Evolutionary conservation across 1,140 invertebrate genomes (phyloP).

Genomic region (Diorhabda carinulata): DNA sequence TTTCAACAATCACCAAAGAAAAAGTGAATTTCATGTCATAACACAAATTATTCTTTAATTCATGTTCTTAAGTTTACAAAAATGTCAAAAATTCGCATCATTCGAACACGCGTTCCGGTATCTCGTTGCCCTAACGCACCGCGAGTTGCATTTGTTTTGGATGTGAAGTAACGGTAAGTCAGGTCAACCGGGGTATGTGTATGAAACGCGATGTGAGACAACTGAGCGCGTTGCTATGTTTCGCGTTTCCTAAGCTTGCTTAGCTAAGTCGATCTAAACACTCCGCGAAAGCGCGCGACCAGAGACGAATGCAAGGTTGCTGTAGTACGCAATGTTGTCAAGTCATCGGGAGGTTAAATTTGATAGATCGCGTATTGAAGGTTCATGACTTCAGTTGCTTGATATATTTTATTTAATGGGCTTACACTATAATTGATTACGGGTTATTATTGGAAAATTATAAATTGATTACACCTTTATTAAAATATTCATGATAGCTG

Average conservation of each 20-base stretch:
- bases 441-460: too few species aligned
- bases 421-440: not conserved
- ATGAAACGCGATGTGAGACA: constrained; percentile 16
- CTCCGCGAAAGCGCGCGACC: constrained; percentile 25
- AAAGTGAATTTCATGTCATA: too few species aligned
- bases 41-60: too few species aligned
- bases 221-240: constrained; percentile 16
- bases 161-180: constrained; percentile 26
- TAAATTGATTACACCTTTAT: too few species aligned
- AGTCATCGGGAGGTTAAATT: not conserved
- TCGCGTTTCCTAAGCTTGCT: constrained; percentile 24
- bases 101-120: not conserved
- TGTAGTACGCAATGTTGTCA: constrained; percentile 6
- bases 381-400: not conserved
- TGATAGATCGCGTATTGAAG: not conserved
- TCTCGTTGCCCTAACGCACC: not conserved
- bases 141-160: constrained; percentile 21
- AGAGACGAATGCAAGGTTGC: constrained; percentile 29
- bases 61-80: too few species aligned
- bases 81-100: too few species aligned
- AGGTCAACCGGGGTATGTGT: constrained; percentile 8
- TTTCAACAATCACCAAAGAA: too few species aligned
- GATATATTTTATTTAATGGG: constrained; percentile 1
- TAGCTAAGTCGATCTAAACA: constrained; percentile 32
- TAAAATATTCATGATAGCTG: too few species aligned